Conservation (phyloP, 2,888 invertebrate genomes). For the Phorcus lineatus region DNA sequence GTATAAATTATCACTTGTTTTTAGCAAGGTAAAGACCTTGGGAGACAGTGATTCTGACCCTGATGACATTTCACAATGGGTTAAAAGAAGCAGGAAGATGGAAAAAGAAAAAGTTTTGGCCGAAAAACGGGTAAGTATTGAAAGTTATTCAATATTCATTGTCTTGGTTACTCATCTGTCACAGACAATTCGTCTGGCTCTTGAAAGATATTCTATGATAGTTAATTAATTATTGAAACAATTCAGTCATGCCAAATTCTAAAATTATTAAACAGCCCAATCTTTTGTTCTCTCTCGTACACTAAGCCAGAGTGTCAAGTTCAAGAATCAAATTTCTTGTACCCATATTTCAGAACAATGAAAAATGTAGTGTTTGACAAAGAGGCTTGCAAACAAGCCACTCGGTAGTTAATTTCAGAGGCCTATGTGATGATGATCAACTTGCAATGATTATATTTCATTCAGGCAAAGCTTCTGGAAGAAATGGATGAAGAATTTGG, state of each 20-base stretch:
- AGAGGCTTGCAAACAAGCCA: no score
- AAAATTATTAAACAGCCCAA: no score
- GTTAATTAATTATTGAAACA: background rate
- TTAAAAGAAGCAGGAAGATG: conserved; percentile 85
- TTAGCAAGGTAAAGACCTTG: conserved; percentile 69
- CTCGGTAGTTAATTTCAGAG: no score
- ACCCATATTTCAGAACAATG: no score
- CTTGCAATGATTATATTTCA: background rate
- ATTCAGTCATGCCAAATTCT: no score
- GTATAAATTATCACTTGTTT: conserved; percentile 15
- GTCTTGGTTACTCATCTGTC: background rate
- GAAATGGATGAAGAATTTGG: conserved; percentile 97
- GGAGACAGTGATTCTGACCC: conserved; percentile 81
- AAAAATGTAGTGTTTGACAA: no score
- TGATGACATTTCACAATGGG: conserved; percentile 85
- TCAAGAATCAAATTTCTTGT: no score
- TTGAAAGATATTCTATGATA: background rate
- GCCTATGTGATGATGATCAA: no score
- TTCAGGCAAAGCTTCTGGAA: conserved; percentile 90
- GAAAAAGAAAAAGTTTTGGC: conserved; percentile 89
- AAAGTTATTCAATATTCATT: background rate
- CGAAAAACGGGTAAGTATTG: conserved; percentile 83
- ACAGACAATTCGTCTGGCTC: background rate
- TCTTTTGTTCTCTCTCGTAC: no score
- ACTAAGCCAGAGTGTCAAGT: no score